Conservation (phyloP, 2,888 invertebrate species). For the Agrotis exclamationis region DNA sequence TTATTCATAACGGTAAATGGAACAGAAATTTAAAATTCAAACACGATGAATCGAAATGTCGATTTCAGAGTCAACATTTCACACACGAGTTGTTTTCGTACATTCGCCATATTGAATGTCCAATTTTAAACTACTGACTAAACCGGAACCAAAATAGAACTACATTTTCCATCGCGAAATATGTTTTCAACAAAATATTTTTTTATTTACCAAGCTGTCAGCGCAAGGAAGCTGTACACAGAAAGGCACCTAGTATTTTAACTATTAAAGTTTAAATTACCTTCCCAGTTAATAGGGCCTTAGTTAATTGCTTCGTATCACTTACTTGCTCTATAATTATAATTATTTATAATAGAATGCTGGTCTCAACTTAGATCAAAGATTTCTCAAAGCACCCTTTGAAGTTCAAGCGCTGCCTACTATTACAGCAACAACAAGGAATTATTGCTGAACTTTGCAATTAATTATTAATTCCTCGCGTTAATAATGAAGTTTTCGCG, state of each 20-base stretch:
- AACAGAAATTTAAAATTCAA: constrained; percentile 50
- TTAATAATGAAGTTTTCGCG: constrained; percentile 62
- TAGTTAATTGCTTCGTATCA: background rate
- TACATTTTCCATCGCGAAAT: constrained; percentile 21
- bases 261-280: background rate
- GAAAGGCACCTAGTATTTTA: background rate
- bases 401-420: constrained; percentile 31
- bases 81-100: constrained; percentile 34
- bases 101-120: constrained; percentile 34
- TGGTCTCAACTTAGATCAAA: constrained; percentile 27
- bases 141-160: constrained; percentile 36
- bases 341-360: constrained; percentile 8
- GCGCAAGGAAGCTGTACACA: background rate
- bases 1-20: constrained; percentile 32
- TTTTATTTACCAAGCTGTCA: background rate
- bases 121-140: constrained; percentile 45
- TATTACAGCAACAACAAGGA: constrained; percentile 48
- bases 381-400: constrained; percentile 38
- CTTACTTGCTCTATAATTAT: constrained; percentile 11
- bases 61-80: constrained; percentile 42
- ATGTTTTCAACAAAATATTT: constrained; percentile 18
- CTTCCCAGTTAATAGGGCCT: background rate
- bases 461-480: constrained; percentile 58
- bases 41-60: constrained; percentile 34
- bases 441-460: constrained; percentile 59